phyloP scores from a whole-genome alignment of 2,888 invertebrate species.

The Lacanobia oleracea region DNA sequence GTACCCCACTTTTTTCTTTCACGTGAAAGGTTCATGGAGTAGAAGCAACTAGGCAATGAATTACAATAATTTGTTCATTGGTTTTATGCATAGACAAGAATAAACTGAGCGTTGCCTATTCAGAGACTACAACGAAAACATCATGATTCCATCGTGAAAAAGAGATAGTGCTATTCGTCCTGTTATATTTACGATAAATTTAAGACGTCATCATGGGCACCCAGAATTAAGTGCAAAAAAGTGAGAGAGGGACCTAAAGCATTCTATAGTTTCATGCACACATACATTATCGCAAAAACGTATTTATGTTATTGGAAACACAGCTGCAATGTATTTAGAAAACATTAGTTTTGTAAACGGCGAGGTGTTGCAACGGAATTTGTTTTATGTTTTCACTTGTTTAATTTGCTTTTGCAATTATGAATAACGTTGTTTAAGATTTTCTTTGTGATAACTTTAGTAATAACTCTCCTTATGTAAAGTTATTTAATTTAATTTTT shows the following conservation, averaged over 20 bases:
- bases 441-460: neutral
- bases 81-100: slow-evolving; percentile 8
- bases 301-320: slow-evolving; percentile 26
- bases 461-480: neutral
- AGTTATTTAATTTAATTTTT: neutral
- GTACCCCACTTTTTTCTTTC: slow-evolving; percentile 48
- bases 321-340: slow-evolving; percentile 31
- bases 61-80: slow-evolving; percentile 21
- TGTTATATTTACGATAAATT: too few relatives aligned
- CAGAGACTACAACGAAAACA: neutral
- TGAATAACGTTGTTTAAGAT: neutral
- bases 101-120: neutral
- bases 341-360: slow-evolving; percentile 27
- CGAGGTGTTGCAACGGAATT: neutral
- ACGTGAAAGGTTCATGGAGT: slow-evolving; percentile 55
- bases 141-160: neutral
- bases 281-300: slow-evolving; percentile 25
- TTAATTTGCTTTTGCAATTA: slow-evolving; percentile 10
- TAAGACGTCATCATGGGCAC: too few relatives aligned
- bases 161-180: too few relatives aligned
- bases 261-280: neutral
- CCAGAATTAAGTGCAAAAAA: too few relatives aligned
- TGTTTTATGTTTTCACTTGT: slow-evolving; percentile 21
- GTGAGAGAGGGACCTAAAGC: too few relatives aligned
- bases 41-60: slow-evolving; percentile 26